Conservation (phyloP, 1,140 invertebrate species). For the Mya arenaria region DNA sequence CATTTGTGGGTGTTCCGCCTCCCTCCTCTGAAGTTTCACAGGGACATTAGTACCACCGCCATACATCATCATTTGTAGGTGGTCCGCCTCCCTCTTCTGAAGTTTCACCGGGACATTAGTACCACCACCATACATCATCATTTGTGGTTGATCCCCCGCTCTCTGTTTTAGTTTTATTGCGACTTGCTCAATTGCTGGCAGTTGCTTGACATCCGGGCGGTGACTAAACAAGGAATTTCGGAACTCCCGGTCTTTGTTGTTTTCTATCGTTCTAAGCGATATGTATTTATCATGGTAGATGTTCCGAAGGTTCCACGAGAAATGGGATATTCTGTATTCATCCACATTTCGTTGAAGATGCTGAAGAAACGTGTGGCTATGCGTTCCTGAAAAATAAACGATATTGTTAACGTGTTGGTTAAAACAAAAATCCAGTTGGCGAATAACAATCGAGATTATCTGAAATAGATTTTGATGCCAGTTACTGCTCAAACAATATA, state of each 20-base stretch:
- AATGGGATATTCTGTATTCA: background rate
- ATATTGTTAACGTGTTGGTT: no score
- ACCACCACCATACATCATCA: background rate
- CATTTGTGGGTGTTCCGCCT: background rate
- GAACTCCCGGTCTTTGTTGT: slow-evolving; percentile 5
- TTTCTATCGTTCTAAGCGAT: slow-evolving; percentile 3
- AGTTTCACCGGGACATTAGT: background rate
- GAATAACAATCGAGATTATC: no score
- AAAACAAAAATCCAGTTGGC: no score
- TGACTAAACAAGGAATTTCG: no score
- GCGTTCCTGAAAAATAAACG: no score
- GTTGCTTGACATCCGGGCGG: background rate
- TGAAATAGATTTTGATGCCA: no score
- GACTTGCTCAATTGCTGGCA: background rate
- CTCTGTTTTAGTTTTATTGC: background rate
- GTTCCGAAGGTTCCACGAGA: slow-evolving; percentile 5
- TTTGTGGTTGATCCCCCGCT: background rate
- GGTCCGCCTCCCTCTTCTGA: background rate
- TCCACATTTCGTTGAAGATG: no score
- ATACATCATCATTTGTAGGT: background rate
- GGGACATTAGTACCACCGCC: background rate
- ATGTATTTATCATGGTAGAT: background rate
- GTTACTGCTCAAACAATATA: no score
- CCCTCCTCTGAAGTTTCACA: background rate
- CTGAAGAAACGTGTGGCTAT: no score